Percentiles rank a stretch among this genome's conserved stretches.
These are phyloP conservation scores for Ceyx erithaca DNA, from an alignment of 2,797 vertebrate genomes.

Conservation along the genomic window DNA sequence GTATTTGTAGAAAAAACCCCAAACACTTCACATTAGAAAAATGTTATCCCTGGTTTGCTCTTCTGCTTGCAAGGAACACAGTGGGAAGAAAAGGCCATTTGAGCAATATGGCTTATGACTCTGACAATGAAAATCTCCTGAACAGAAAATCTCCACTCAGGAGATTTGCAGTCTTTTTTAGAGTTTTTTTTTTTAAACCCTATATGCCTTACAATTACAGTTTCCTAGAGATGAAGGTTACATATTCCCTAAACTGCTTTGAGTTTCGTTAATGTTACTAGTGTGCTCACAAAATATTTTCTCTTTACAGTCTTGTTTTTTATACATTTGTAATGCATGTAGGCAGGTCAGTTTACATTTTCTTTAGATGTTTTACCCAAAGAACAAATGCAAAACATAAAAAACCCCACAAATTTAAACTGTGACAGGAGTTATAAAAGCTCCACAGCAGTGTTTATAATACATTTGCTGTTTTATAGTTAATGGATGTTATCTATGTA, in stretches of 20 bases:
- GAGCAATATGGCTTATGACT: neutral
- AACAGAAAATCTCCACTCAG: neutral
- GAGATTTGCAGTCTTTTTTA: neutral
- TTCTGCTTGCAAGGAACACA: neutral
- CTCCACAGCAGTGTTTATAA: neutral
- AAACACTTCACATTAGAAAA: neutral
- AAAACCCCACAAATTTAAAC: neutral
- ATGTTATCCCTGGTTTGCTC: neutral
- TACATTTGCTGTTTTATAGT: neutral
- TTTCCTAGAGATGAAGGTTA: neutral
- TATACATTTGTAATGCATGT: neutral
- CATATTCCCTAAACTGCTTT: neutral
- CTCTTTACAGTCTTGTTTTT: neutral
- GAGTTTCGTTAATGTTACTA: neutral
- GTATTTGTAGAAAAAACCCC: neutral
- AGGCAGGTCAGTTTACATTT: neutral
- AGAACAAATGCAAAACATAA: neutral
- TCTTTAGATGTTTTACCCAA: neutral
- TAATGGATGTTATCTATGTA: neutral
- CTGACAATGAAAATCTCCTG: neutral
- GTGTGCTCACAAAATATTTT: neutral
- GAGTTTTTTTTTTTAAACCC: neutral
- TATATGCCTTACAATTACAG: neutral
- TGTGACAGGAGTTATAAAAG: neutral
- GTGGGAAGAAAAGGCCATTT: fast-evolving